Evolutionary conservation across 2,113 vertebrate genomes (phyloP), one percentile per base, ranked within the genome.

Genomic region (Pachycephala philippinensis): DNA sequence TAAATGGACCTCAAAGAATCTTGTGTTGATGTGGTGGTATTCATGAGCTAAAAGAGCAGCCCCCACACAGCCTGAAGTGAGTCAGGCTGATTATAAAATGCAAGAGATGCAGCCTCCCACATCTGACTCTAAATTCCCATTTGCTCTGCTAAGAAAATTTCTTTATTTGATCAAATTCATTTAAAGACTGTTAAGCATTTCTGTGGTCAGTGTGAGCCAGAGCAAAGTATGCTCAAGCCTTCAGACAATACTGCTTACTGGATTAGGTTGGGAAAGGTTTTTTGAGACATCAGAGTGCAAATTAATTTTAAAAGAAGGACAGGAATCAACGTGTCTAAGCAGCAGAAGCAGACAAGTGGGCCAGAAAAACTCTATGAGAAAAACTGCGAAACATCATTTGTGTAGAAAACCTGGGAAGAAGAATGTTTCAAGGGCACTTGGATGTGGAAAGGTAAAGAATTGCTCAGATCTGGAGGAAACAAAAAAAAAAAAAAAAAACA

Each of bases 11-110:
- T 93, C 71, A 90, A 52, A 97, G 84, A 96, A 81, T 92, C 88
- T 96, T 93, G 63, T 96, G 94, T 97, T 96, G 95, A 95, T 97
- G 92, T 96, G 85, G 72, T 97, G 95, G 95, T 82, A 97, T 97
- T 97, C 97, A 94, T 96, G 84, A 96, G 81, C 97, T 97, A 87
- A 96, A 96, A 97, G 89, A 97, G 89, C 97, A 97, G 95, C 96
- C 95, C 96, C 94, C 97, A 97, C 96, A 97, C 84, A 97, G 97
- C 93, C 93, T 97, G 90, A 97, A 98, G 91, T 97, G 97, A 98
- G 97, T 98, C 98, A 98, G 97, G 89, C 97, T 98, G 97, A 98
- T 97, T 97, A 98, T 97, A 97, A 98, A 97, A 98, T 96, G 96
- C 96, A 97, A 97, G 93, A 87, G 94, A 90, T 96, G 93, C 94